Conservation (phyloP, 2,113 vertebrate genomes). For the Hippocampus abdominalis region DNA sequence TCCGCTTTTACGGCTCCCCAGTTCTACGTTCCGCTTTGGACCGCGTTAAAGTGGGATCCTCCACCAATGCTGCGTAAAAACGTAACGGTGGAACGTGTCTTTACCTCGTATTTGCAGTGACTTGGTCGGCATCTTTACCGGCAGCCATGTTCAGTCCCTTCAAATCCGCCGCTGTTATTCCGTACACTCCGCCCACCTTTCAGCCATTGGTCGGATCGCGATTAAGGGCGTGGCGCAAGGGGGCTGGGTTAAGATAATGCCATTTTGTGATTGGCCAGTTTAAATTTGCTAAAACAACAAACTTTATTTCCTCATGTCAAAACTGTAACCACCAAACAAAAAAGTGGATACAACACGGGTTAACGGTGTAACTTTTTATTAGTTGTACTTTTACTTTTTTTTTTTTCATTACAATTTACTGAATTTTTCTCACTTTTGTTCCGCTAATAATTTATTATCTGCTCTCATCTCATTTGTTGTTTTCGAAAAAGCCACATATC, state of each 20-base stretch:
- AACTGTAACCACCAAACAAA: no score
- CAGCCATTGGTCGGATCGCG: constrained; percentile 46
- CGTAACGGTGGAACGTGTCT: rapidly evolving
- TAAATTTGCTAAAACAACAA: constrained; percentile 42
- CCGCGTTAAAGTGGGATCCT: background rate
- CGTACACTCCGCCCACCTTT: constrained; percentile 28
- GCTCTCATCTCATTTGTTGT: no score
- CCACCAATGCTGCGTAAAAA: no score
- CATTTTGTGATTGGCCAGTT: constrained; percentile 63
- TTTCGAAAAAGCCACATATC: no score
- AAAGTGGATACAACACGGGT: no score
- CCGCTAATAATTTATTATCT: no score
- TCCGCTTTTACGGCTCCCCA: background rate
- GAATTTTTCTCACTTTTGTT: no score
- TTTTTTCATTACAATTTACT: no score
- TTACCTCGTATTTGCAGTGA: constrained; percentile 65
- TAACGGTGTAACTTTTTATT: no score
- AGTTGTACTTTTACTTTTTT: no score
- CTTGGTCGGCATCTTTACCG: constrained; percentile 62
- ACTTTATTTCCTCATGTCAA: background rate
- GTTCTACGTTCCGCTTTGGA: background rate
- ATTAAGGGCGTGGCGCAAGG: background rate
- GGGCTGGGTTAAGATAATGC: background rate
- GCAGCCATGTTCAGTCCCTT: constrained; percentile 73
- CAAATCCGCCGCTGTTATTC: constrained; percentile 68